Evolutionary conservation across 2,888 invertebrate genomes (phyloP).

Genomic region (Perizoma flavofasciatum): DNA sequence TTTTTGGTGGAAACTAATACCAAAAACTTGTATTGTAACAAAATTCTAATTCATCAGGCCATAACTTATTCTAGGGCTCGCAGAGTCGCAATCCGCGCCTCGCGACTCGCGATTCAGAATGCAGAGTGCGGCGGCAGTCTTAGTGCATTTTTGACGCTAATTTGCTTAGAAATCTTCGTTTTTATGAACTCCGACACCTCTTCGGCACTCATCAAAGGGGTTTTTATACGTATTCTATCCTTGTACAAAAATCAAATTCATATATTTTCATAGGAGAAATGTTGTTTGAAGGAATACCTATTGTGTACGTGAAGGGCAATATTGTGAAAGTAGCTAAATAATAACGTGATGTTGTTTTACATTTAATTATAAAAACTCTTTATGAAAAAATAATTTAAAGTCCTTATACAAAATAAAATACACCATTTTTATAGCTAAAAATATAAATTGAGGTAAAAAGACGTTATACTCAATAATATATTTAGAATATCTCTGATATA

Average conservation of each 20-base stretch:
- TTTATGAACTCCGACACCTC: conserved; percentile 36
- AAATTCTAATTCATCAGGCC: conserved; percentile 15
- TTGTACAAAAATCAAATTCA: neutral
- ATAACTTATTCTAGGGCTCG: conserved; percentile 38
- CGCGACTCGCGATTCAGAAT: conserved; percentile 30
- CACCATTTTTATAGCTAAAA: too few species aligned
- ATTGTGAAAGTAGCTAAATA: too few species aligned
- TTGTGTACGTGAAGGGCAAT: too few species aligned
- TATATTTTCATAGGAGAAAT: neutral
- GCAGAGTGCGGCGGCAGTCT: conserved; percentile 26
- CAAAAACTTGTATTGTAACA: neutral
- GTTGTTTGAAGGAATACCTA: neutral
- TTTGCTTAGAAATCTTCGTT: conserved; percentile 40
- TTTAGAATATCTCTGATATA: too few species aligned
- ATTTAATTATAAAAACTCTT: too few species aligned
- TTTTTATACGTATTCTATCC: conserved; percentile 7
- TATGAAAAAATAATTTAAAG: too few species aligned
- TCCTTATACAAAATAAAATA: too few species aligned
- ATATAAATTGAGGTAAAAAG: too few species aligned
- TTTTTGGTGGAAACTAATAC: too few species aligned
- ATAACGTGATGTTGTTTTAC: too few species aligned
- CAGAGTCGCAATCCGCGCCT: conserved; percentile 35
- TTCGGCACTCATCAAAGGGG: conserved; percentile 29
- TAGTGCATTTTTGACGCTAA: conserved; percentile 43
- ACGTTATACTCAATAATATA: too few species aligned